Evolutionary conservation across 2,797 vertebrate genomes (phyloP).

Genomic region (Enteromius unitaeniatus): DNA sequence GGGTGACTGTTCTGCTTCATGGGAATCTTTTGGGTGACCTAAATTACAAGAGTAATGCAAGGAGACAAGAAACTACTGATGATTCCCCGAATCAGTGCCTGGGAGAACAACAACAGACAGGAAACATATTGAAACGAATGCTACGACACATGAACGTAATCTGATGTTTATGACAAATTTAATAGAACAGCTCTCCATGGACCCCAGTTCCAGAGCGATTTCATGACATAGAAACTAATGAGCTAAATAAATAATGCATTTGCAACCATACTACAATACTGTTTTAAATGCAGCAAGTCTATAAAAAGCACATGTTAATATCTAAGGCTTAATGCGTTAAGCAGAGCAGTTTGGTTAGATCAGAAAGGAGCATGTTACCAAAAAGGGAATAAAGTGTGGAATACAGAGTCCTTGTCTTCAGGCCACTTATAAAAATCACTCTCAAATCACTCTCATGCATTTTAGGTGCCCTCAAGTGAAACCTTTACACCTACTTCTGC

Average conservation of each 20-base stretch:
- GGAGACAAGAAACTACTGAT: constrained; percentile 37
- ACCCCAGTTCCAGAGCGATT: constrained; percentile 26
- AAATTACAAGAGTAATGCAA: constrained; percentile 34
- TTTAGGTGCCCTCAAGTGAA: neutral
- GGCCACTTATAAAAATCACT: neutral
- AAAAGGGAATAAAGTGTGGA: neutral
- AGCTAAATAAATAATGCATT: constrained; percentile 33
- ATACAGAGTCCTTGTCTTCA: neutral
- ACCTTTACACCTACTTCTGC: constrained; percentile 18
- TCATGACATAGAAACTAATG: constrained; percentile 28
- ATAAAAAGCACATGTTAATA: constrained; percentile 42
- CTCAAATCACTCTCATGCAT: constrained; percentile 16
- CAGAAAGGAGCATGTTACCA: neutral
- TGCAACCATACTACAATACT: constrained; percentile 2
- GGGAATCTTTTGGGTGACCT: constrained; percentile 44
- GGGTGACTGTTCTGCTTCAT: neutral
- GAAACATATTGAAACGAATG: constrained; percentile 16
- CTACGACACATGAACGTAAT: constrained; percentile 21
- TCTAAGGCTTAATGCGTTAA: constrained; percentile 16
- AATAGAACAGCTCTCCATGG: constrained; percentile 52
- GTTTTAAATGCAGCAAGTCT: constrained; percentile 31
- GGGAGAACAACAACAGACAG: constrained; percentile 44
- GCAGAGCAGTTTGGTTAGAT: constrained; percentile 30
- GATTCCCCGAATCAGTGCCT: constrained; percentile 41
- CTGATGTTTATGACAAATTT: constrained; percentile 48